Percentiles rank a stretch among this genome's conserved stretches.
Conservation (phyloP, 1,140 invertebrate species). For the Neotoxoptera formosana region DNA sequence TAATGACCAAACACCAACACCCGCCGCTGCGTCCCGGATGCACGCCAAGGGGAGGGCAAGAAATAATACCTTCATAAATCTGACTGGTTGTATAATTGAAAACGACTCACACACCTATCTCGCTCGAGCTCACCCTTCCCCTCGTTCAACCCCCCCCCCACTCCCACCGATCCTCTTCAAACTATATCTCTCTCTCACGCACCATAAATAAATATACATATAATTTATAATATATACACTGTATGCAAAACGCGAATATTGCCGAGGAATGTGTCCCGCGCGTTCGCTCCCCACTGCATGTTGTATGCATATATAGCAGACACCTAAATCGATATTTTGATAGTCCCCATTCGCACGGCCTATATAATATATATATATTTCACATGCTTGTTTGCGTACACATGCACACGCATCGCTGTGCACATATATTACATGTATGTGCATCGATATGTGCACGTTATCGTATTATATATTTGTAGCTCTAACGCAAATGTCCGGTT, state of each 20-base stretch:
- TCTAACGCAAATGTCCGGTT: background rate
- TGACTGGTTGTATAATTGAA: conserved; percentile 54
- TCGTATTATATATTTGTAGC: background rate
- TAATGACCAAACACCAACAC: conserved; percentile 34
- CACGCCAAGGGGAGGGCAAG: background rate
- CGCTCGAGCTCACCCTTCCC: background rate
- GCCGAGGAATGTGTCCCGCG: conserved; percentile 33
- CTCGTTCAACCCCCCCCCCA: background rate
- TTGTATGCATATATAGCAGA: background rate
- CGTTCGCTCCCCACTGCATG: background rate
- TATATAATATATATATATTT: background rate
- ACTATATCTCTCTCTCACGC: background rate
- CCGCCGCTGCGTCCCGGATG: background rate
- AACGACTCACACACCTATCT: conserved; percentile 31
- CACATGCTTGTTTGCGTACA: background rate
- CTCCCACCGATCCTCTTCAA: background rate
- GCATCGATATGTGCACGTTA: background rate
- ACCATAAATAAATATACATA: conserved; percentile 18
- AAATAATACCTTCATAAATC: conserved; percentile 56
- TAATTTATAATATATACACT: background rate
- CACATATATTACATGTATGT: background rate
- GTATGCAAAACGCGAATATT: conserved; percentile 3
- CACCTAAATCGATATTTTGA: conserved; percentile 51
- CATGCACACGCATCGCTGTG: background rate
- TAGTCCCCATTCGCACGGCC: background rate